Evolutionary conservation across 1,140 invertebrate genomes (phyloP), one percentile per base, ranked within the genome.

Genomic region (Diorhabda elongata): DNA sequence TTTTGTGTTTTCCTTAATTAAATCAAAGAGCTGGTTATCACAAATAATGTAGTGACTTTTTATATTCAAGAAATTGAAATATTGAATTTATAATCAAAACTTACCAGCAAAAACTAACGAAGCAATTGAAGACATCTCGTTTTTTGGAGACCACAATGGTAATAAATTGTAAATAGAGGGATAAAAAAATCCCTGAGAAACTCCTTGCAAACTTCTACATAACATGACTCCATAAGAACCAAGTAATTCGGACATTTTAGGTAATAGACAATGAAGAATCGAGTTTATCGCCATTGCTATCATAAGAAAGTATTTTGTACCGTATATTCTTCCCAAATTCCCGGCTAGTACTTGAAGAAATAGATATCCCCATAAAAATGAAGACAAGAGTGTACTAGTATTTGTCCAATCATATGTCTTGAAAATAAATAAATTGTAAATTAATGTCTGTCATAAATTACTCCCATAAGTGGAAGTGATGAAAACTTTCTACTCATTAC

Each of bases 101-200:
- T 60, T 42, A 60, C 58, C 58, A 26, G 58, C 8, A 60, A 60
- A 60, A 9, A 11, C 58, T 11, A 60, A n/a, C 2, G 11, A 26
- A 60, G 8, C 26, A 42, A 60, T 6, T 60, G 26, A 7, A 6
- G 8, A 6, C 11, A 7, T 60, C 26, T 60, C 58, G 7, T 7
- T 9, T 60, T 6, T 3, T 6, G 58, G 58, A 3, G 42, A 11
- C 58, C 58, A 60, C 26, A 11, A 26, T 60, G 11, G 6, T 42
- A 60, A 6, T 11, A 60, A 26, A 42, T 60, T 60, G 26, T 60
- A 11, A 60, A 60, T 42, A 3, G 58, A 60, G 6, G 58, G 58
- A 11, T 60, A 60, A 11, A 3, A 60, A 60, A 60, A 60, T 60
- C 58, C 58, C 42, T 60, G 58, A 26, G 3, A 11, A 60, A 60